A percentile compares a stretch with the other conserved stretches of the same genome.
These are phyloP conservation scores for Tetraodon nigroviridis DNA, from an alignment of 2,113 vertebrate species.

Conservation along the genomic window DNA sequence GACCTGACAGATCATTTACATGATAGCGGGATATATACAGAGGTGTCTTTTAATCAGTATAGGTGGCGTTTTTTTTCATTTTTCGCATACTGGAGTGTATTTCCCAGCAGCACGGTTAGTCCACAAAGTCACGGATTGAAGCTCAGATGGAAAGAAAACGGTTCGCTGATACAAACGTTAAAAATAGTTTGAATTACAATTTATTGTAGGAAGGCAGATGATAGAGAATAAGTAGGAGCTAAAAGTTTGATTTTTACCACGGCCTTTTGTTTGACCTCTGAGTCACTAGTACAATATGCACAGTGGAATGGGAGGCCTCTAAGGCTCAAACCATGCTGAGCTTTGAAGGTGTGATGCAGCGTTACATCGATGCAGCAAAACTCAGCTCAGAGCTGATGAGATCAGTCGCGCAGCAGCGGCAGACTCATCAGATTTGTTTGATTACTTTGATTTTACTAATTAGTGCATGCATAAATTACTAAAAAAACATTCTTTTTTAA, in stretches of 20 bases:
- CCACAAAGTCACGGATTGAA: background rate
- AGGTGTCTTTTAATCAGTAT: constrained; percentile 5
- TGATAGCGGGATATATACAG: background rate
- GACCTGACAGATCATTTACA: background rate
- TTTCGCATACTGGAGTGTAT: too few species aligned
- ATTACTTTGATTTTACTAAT: constrained; percentile 1
- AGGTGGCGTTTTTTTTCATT: background rate
- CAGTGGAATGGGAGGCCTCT: background rate
- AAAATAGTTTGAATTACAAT: constrained; percentile 9
- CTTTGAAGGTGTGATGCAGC: constrained; percentile 7
- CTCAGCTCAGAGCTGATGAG: constrained; percentile 3
- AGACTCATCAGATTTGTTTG: background rate
- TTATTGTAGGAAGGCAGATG: constrained; percentile 4
- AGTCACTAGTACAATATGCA: constrained; percentile 12
- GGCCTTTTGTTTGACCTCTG: background rate
- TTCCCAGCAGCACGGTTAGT: background rate
- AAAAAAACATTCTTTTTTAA: constrained; percentile 6
- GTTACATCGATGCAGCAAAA: background rate
- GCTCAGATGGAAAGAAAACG: constrained; percentile 4
- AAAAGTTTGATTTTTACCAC: constrained; percentile 3
- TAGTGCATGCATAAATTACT: background rate
- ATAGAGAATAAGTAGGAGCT: constrained; percentile 10
- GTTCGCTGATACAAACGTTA: background rate
- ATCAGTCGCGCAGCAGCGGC: background rate
- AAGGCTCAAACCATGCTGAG: background rate